These are phyloP conservation scores for Bos indicus DNA, from an alignment of 2,113 vertebrate species.

Conservation along the genomic window DNA sequence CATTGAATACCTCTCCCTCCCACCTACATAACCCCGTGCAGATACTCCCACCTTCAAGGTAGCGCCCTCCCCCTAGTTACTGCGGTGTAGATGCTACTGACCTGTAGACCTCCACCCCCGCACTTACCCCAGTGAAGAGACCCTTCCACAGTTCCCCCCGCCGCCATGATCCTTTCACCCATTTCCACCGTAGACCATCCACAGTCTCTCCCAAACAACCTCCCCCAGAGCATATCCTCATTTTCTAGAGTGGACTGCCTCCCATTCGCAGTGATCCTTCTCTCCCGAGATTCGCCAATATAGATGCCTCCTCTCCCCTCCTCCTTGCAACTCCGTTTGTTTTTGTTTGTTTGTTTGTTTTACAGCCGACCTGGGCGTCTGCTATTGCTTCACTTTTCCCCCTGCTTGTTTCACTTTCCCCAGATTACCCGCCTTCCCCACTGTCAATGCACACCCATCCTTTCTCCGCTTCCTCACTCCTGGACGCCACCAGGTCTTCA, in stretches of 20 bases:
- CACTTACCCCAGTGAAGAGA: neutral
- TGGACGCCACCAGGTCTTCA: neutral
- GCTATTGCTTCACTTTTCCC: neutral
- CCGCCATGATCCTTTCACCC: neutral
- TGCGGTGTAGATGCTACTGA: neutral
- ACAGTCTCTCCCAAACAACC: neutral
- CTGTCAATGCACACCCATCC: neutral
- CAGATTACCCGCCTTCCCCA: conserved; percentile 62
- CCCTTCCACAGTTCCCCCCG: neutral
- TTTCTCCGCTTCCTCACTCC: neutral
- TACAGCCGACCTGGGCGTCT: neutral
- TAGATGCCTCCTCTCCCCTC: neutral
- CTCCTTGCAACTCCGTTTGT: neutral
- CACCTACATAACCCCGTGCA: neutral
- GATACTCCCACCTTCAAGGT: neutral
- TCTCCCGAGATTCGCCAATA: neutral
- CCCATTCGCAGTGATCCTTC: no score
- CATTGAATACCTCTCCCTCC: neutral
- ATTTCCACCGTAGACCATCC: neutral
- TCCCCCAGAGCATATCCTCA: neutral
- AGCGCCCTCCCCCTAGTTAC: neutral
- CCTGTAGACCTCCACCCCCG: neutral
- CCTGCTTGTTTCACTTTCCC: neutral
- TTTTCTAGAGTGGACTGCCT: neutral
- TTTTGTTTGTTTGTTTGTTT: neutral